Conservation (phyloP, 2,113 vertebrate species). For the Hymenochirus boettgeri region DNA sequence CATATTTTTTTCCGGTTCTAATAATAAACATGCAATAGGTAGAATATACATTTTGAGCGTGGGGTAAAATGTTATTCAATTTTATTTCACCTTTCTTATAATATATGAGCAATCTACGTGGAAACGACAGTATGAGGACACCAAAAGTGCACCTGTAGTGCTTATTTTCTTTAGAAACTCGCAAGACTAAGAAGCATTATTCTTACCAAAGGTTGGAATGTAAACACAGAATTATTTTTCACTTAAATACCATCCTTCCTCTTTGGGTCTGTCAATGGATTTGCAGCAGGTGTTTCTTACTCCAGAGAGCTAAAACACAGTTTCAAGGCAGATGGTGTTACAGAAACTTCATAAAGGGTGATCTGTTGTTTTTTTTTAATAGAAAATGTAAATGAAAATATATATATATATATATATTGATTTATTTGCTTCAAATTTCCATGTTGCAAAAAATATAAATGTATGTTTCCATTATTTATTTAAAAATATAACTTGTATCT, state of each 20-base stretch:
- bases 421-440: no score
- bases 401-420: no score
- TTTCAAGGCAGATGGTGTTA: slow-evolving; percentile 30
- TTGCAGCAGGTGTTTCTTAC: slow-evolving; percentile 40
- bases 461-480: no score
- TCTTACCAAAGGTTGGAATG: slow-evolving; percentile 25
- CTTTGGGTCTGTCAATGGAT: slow-evolving; percentile 29
- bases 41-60: slow-evolving; percentile 29
- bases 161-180: slow-evolving; percentile 13
- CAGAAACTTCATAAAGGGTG: slow-evolving; percentile 23
- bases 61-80: slow-evolving; percentile 20
- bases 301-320: slow-evolving; percentile 18
- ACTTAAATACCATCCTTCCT: slow-evolving; percentile 21
- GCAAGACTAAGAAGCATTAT: slow-evolving; percentile 28
- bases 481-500: no score
- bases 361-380: slow-evolving; percentile 11
- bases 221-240: slow-evolving; percentile 37
- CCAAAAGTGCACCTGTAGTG: slow-evolving; percentile 35
- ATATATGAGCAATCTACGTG: slow-evolving; percentile 30
- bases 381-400: slow-evolving; percentile 13
- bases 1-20: slow-evolving; percentile 24
- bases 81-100: slow-evolving; percentile 26
- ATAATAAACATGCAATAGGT: slow-evolving; percentile 25
- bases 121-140: slow-evolving; percentile 39
- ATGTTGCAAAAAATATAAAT: no score